A percentile compares a stretch with the other conserved stretches of the same genome.
Evolutionary conservation across 2,113 vertebrate species (phyloP).

Genomic region (Pica pica): DNA sequence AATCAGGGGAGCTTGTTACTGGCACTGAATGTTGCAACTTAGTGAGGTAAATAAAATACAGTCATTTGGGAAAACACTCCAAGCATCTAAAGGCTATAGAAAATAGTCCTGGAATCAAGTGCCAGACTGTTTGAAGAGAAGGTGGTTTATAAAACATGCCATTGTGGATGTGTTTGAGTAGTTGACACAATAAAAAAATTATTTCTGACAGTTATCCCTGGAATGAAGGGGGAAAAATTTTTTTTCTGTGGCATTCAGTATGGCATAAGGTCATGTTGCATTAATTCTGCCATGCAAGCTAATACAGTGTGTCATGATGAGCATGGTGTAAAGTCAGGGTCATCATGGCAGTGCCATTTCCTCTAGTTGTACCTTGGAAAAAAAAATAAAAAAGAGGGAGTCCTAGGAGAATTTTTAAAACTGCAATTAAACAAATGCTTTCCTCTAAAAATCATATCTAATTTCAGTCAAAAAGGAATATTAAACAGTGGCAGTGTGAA

Average conservation of each 20-base stretch:
- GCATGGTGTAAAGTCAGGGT: neutral
- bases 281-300: neutral
- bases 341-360: neutral
- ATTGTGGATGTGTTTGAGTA: neutral
- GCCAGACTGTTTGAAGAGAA: neutral
- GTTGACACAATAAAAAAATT: conserved; percentile 7
- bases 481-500: neutral
- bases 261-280: neutral
- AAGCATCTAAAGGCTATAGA: neutral
- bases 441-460: neutral
- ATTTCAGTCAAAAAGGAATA: neutral
- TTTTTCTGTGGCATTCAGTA: neutral
- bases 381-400: rapidly evolving
- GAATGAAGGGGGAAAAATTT: neutral
- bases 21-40: neutral
- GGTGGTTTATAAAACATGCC: neutral
- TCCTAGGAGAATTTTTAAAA: neutral
- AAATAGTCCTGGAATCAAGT: neutral
- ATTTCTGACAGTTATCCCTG: neutral
- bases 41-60: neutral
- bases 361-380: neutral
- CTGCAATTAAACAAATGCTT: neutral
- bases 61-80: neutral
- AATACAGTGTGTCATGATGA: neutral
- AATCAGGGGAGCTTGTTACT: neutral